Evolutionary conservation across 2,113 vertebrate genomes (phyloP).

Genomic region (Zosterops hypoxanthus): DNA sequence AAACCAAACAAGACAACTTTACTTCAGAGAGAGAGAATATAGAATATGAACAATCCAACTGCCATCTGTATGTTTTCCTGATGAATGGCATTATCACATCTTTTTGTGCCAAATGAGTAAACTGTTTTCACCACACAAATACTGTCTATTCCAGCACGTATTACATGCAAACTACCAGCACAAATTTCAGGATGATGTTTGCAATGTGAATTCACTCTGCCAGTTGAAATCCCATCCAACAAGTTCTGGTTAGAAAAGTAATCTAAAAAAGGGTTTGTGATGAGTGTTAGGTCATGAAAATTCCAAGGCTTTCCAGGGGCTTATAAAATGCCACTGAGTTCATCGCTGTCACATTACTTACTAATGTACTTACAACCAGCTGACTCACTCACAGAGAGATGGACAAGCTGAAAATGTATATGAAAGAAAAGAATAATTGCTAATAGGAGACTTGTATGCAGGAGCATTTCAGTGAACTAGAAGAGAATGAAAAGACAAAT

Average conservation of each 20-base stretch:
- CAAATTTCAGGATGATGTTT: not conserved
- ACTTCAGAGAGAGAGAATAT: not conserved
- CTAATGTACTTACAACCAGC: not conserved
- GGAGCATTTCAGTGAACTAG: not conserved
- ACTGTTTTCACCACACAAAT: conserved; percentile 17
- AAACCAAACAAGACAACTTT: not conserved
- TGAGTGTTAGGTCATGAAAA: not conserved
- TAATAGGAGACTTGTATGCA: not conserved
- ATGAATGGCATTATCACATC: conserved; percentile 9
- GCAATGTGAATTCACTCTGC: not conserved
- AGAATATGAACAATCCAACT: conserved; percentile 4
- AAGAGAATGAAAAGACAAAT: not conserved
- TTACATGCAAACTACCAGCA: not conserved
- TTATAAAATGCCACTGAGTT: not conserved
- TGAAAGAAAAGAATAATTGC: not conserved
- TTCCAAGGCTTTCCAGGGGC: not conserved
- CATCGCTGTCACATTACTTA: not conserved
- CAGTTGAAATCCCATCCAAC: not conserved
- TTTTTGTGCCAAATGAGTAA: conserved; percentile 43
- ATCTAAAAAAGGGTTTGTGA: not conserved
- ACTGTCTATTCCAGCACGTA: not conserved
- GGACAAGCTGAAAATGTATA: not conserved
- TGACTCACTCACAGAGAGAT: not conserved
- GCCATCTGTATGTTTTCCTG: conserved; percentile 38
- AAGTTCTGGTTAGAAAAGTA: not conserved